Conservation (phyloP, 1,140 invertebrate species). For the Meloidogyne floridensis region DNA sequence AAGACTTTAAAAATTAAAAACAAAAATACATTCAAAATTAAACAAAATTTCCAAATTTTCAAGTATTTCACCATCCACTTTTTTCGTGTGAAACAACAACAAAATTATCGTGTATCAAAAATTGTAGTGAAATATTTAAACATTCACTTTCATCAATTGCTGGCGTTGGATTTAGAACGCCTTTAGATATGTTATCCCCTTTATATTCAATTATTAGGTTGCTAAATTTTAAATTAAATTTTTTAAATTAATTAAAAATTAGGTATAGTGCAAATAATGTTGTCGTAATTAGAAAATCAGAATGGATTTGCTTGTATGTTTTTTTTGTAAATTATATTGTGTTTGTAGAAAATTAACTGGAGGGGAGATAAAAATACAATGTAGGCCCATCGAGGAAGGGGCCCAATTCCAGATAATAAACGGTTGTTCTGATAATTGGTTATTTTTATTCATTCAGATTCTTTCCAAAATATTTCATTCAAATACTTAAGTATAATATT, state of each 20-base stretch:
- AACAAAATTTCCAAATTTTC: background rate
- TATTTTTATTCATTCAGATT: no score
- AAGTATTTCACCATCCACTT: background rate
- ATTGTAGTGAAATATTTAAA: constrained; percentile 5
- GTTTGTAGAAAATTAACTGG: no score
- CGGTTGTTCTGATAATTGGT: no score
- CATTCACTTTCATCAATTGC: constrained; percentile 6
- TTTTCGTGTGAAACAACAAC: background rate
- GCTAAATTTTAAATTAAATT: background rate
- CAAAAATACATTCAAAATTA: no score
- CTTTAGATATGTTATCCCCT: constrained; percentile 1
- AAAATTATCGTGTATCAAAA: background rate
- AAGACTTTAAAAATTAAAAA: no score
- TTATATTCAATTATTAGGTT: constrained; percentile 10
- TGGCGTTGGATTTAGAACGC: background rate
- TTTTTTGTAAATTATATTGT: background rate
- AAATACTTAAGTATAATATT: no score
- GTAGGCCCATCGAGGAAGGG: no score
- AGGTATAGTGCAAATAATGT: background rate
- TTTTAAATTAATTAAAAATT: background rate
- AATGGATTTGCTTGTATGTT: constrained; percentile 19
- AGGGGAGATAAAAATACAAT: no score
- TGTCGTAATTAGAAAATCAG: constrained; percentile 14
- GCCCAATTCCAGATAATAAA: no score
- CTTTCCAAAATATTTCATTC: no score